Conservation (phyloP, 2,797 vertebrate genomes). For the Scolopax rusticola region DNA sequence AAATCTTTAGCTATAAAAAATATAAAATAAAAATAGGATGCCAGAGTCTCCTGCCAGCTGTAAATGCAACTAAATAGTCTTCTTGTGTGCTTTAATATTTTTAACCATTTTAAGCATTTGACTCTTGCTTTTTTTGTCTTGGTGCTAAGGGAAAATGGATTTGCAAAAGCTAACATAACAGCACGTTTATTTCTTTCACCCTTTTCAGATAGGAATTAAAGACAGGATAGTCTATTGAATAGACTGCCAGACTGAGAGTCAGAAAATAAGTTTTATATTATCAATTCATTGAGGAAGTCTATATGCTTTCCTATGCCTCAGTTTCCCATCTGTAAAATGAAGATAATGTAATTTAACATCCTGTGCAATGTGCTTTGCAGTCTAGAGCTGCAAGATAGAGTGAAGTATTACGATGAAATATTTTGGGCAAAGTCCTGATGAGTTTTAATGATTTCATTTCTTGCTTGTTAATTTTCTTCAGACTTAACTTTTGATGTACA, state of each 20-base stretch:
- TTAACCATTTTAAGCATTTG: conserved; percentile 55
- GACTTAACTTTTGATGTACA: conserved; percentile 30
- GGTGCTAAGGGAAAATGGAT: conserved; percentile 42
- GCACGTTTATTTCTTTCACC: conserved; percentile 57
- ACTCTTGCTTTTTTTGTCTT: conserved; percentile 46
- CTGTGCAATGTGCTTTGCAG: neutral
- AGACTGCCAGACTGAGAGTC: conserved; percentile 42
- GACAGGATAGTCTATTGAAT: conserved; percentile 47
- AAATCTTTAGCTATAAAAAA: conserved; percentile 61
- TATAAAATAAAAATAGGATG: conserved; percentile 50
- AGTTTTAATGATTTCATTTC: conserved; percentile 66
- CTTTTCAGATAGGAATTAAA: conserved; percentile 66
- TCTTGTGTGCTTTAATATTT: conserved; percentile 59
- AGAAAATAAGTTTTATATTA: conserved; percentile 56
- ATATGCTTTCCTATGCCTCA: conserved; percentile 65
- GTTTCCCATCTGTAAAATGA: conserved; percentile 65
- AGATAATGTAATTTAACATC: conserved; percentile 65
- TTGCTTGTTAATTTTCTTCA: conserved; percentile 20
- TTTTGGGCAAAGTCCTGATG: conserved; percentile 49
- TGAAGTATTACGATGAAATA: conserved; percentile 29
- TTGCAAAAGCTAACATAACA: conserved; percentile 61
- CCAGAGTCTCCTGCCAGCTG: conserved; percentile 34
- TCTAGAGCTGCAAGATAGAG: conserved; percentile 25
- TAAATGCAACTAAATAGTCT: conserved; percentile 61
- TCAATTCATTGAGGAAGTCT: conserved; percentile 47